These are phyloP conservation scores for Sympetrum striolatum DNA, from an alignment of 2,888 invertebrate genomes.

Conservation along the genomic window DNA sequence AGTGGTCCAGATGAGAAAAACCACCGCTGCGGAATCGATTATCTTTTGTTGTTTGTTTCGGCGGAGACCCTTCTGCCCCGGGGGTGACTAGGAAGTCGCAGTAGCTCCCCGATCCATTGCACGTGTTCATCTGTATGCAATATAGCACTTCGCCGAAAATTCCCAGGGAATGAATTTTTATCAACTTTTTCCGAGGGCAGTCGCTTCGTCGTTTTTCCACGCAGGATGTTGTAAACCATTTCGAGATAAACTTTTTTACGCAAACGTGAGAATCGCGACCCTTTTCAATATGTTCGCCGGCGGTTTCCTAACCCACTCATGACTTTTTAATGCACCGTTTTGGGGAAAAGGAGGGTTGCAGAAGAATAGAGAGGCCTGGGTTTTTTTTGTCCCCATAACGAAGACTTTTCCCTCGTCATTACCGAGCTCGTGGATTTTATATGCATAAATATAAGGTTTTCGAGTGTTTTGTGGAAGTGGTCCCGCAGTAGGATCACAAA, in stretches of 20 bases:
- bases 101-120: background rate
- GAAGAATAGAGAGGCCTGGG: background rate
- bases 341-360: background rate
- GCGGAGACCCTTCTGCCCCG: background rate
- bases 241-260: background rate
- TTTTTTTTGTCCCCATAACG: background rate
- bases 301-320: background rate
- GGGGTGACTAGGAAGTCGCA: background rate
- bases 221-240: background rate
- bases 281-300: background rate
- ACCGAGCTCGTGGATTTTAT: too few species aligned
- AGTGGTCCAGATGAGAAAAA: background rate
- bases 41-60: background rate
- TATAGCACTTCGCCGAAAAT: conserved; percentile 2
- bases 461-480: too few species aligned
- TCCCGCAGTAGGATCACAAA: too few species aligned
- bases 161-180: conserved; percentile 32
- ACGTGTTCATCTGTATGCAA: conserved; percentile 35
- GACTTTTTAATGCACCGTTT: background rate
- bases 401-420: too few species aligned
- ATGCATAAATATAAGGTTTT: too few species aligned
- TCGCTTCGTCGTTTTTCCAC: background rate
- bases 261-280: background rate
- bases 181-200: conserved; percentile 13
- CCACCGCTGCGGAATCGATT: conserved; percentile 8